A percentile compares a stretch with the other conserved stretches of the same genome.
Conservation (phyloP, 37 sponge, comb jelly and placozoan species). For the Theonella swinhoei region DNA sequence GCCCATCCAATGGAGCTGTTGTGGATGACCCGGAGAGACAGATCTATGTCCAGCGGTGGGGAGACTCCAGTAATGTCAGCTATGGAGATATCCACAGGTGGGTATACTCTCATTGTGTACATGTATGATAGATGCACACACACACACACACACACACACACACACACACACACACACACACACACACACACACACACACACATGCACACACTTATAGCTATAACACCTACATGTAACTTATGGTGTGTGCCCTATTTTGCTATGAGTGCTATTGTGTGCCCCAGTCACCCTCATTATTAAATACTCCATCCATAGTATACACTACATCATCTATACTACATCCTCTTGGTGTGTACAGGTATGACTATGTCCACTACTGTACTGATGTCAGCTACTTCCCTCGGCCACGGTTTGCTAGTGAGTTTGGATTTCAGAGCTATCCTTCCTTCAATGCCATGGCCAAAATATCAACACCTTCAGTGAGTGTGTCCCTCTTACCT, state of each 20-base stretch:
- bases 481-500: constrained; percentile 20
- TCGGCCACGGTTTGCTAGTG: constrained; percentile 92
- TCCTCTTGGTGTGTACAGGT: too few relatives aligned
- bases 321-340: too few relatives aligned
- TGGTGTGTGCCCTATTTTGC: not conserved
- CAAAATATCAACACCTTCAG: constrained; percentile 41
- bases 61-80: constrained; percentile 53
- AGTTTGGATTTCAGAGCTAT: constrained; percentile 95
- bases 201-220: not conserved
- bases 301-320: too few relatives aligned
- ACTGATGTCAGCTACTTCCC: constrained; percentile 89
- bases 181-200: too few relatives aligned
- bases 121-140: not conserved
- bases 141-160: not conserved
- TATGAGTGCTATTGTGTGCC: too few relatives aligned
- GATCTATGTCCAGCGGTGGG: constrained; percentile 89
- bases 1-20: constrained; percentile 87
- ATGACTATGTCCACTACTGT: constrained; percentile 84
- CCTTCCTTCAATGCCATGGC: constrained; percentile 78
- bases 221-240: too few relatives aligned
- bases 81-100: constrained; percentile 94
- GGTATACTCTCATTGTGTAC: not conserved
- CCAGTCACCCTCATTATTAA: too few relatives aligned
- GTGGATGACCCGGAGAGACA: constrained; percentile 49
- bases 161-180: too few relatives aligned